Evolutionary conservation across 2,888 invertebrate genomes (phyloP).

Genomic region (Eupithecia subumbrata): DNA sequence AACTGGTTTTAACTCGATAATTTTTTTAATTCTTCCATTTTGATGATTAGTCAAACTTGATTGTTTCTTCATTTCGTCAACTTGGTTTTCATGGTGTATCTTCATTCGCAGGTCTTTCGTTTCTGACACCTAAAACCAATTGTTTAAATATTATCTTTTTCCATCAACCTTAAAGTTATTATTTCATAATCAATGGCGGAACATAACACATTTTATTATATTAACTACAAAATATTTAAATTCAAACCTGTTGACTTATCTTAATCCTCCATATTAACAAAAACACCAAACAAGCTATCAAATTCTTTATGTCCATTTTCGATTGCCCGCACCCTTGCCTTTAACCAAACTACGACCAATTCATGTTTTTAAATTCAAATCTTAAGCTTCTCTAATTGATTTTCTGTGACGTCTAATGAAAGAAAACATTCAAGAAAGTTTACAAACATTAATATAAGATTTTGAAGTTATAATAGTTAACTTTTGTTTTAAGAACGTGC

Average conservation of each 20-base stretch:
- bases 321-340: background rate
- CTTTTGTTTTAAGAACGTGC: background rate
- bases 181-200: background rate
- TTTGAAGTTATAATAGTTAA: background rate
- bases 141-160: background rate
- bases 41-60: background rate
- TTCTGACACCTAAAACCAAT: background rate
- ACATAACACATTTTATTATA: background rate
- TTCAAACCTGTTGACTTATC: constrained; percentile 21
- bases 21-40: background rate
- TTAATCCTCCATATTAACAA: constrained; percentile 20
- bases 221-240: background rate
- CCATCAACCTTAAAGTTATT: background rate
- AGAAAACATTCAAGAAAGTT: constrained; percentile 26
- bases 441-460: constrained; percentile 11
- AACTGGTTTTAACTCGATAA: background rate
- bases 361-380: constrained; percentile 6
- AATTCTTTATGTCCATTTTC: constrained; percentile 18
- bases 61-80: background rate
- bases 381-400: constrained; percentile 20
- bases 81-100: background rate
- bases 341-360: constrained; percentile 6
- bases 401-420: constrained; percentile 19
- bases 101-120: background rate
- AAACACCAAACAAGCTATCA: constrained; percentile 20